Evolutionary conservation across 2,113 vertebrate genomes (phyloP), one percentile per base, ranked within the genome.

Genomic region (Cinclus cinclus): DNA sequence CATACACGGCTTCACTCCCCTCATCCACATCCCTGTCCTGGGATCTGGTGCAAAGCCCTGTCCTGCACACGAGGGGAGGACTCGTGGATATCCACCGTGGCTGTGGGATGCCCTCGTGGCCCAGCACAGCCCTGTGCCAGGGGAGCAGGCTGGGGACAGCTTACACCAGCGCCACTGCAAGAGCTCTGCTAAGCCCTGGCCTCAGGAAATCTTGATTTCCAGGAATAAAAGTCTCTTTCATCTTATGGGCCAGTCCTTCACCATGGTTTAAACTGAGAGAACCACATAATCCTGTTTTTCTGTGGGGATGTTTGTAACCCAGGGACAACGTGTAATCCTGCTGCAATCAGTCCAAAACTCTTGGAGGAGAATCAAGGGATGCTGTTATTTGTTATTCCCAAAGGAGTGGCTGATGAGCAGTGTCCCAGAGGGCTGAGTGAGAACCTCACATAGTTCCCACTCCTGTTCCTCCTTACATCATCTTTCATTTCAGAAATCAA

Each of bases 221-320:
- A 94, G 92, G 85, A 95, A 95, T 83, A 77, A 90, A 79, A 74
- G 19, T 77, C 27, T 62, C 94, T 93, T 96, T 94, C 68, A 88
- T 88, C 59, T 77, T 18, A 42, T 1, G 39, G 88, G 63, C 63
- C 3, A 0, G 50, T 53, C n/a, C 79, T 90, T 69, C 58, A 41
- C 70, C 8, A 2, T 1, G 58, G 71, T 76, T 96, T 92, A 77
- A 74, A 59, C 23, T 1, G 50, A 91, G 55, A 89, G 31, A 30
- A 30, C n/a, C 87, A 89, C 93, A 69, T 92, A 94, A 94, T 95
- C 89, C 87, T 96, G 81, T 95, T 96, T 95, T 91, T 90, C 81
- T 89, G 49, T 68, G 52, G 31, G 44, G 67, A 53, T 85, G 49
- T 89, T 84, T 91, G 89, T 30, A 91, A 73, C 46, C 23, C 42